These are phyloP conservation scores for Vespertilio murinus DNA, from an alignment of 2,797 vertebrate species.

Conservation along the genomic window DNA sequence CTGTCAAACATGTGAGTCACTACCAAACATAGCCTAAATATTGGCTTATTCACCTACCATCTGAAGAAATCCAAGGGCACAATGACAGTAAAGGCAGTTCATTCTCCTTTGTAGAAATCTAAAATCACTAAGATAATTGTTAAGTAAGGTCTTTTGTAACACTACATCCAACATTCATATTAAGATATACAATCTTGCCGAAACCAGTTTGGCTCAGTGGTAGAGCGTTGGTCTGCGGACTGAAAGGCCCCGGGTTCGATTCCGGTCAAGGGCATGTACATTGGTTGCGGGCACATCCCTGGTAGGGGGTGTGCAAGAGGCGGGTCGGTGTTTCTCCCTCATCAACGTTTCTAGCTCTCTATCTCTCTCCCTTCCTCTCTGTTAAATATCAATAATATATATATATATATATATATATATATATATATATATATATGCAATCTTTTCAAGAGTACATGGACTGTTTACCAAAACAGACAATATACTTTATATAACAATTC, in stretches of 20 bases:
- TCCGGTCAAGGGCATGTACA: too few relatives aligned
- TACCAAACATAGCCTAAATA: neutral
- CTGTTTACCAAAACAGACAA: neutral
- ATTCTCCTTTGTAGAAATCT: neutral
- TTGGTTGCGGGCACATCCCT: too few relatives aligned
- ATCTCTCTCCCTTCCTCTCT: too few relatives aligned
- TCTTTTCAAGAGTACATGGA: neutral
- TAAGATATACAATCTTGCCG: neutral
- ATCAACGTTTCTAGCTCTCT: too few relatives aligned
- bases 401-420: too few relatives aligned
- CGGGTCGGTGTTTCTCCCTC: too few relatives aligned
- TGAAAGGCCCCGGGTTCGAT: too few relatives aligned
- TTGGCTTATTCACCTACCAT: neutral
- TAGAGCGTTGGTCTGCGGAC: too few relatives aligned
- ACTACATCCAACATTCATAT: neutral
- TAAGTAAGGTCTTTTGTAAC: neutral
- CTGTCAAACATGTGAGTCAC: neutral
- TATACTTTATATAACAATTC: neutral
- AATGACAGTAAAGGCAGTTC: neutral
- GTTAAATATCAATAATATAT: too few relatives aligned
- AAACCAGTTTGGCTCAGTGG: too few relatives aligned
- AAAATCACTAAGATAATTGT: neutral
- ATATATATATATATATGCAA: too few relatives aligned
- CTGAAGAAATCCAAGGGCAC: neutral
- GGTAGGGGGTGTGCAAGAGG: too few relatives aligned